phyloP scores from a whole-genome alignment of 2,888 invertebrate genomes.

The Drosophila greeni region DNA sequence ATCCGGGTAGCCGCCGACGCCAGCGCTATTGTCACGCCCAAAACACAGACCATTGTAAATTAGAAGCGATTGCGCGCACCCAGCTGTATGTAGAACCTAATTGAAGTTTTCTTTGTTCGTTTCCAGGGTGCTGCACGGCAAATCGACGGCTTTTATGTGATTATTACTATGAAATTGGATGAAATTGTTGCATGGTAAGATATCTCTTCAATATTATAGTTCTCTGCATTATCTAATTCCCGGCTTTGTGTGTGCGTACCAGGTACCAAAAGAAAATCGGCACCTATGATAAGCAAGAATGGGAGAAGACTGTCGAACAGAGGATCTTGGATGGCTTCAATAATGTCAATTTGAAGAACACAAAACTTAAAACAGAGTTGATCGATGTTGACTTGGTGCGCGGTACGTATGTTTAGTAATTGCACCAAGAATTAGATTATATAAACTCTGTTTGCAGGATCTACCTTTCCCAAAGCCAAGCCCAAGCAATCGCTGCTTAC shows the following conservation, averaged over 20 bases:
- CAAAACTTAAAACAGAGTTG: conserved; percentile 91
- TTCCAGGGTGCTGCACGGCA: conserved; percentile 46
- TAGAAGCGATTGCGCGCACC: background rate
- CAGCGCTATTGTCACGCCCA: conserved; percentile 6
- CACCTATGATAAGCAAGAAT: conserved; percentile 97
- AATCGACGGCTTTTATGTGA: conserved; percentile 66
- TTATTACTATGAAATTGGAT: conserved; percentile 79
- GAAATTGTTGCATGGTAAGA: conserved; percentile 79
- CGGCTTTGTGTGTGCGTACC: background rate
- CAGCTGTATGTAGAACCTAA: conserved; percentile 6
- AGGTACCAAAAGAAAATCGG: conserved; percentile 98
- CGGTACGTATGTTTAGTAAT: conserved; percentile 81
- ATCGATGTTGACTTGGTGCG: conserved; percentile 97
- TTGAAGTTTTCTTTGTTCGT: conserved; percentile 25
- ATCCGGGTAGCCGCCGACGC: conserved; percentile 12
- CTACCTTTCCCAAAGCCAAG: conserved; percentile 96
- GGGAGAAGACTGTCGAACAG: conserved; percentile 97
- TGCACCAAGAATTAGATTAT: background rate
- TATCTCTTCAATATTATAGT: conserved; percentile 3
- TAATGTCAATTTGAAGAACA: conserved; percentile 88
- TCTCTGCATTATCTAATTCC: background rate
- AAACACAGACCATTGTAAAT: conserved; percentile 10
- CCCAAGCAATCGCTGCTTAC: conserved; percentile 94
- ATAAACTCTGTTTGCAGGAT: conserved; percentile 81
- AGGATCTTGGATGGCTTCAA: conserved; percentile 91